Evolutionary conservation across 1,140 invertebrate genomes (phyloP).

Genomic region (Bombyx mandarina): DNA sequence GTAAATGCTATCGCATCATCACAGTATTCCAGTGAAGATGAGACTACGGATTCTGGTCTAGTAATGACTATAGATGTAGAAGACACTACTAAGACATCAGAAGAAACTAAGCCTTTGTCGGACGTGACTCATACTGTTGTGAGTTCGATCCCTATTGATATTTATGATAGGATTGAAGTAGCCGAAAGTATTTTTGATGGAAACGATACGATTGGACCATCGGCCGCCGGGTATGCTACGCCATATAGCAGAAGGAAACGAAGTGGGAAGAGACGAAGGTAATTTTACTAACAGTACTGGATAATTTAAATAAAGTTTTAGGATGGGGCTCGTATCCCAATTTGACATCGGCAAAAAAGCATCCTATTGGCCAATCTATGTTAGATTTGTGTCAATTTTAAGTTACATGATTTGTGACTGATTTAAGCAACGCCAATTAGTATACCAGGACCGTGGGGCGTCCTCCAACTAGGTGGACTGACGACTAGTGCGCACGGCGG

Average conservation of each 20-base stretch:
- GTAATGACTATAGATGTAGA: conserved; percentile 55
- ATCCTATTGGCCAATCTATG: too few relatives aligned
- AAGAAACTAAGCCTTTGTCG: conserved; percentile 29
- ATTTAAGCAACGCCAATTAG: too few relatives aligned
- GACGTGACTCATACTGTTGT: conserved; percentile 38
- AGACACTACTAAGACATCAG: conserved; percentile 38
- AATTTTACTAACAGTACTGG: conserved; percentile 9
- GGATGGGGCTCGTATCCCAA: too few relatives aligned
- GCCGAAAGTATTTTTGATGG: conserved; percentile 24
- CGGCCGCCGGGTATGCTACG: conserved; percentile 30
- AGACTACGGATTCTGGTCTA: conserved; percentile 34
- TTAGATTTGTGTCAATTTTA: too few relatives aligned
- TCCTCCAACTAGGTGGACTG: too few relatives aligned
- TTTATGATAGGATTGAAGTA: conserved; percentile 48
- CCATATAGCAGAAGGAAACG: conserved; percentile 41
- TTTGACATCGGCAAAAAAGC: too few relatives aligned
- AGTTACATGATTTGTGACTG: too few relatives aligned
- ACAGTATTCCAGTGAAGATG: conserved; percentile 48
- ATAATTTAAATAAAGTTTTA: too few relatives aligned
- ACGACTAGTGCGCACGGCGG: too few relatives aligned
- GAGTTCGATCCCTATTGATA: conserved; percentile 29
- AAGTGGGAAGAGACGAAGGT: conserved; percentile 34
- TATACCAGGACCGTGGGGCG: too few relatives aligned
- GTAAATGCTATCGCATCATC: conserved; percentile 14
- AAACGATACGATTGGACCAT: conserved; percentile 18